Percentiles rank a stretch among this genome's conserved stretches.
phyloP scores from a whole-genome alignment of 1,140 invertebrate genomes.

The Heliconius eleuchia region DNA sequence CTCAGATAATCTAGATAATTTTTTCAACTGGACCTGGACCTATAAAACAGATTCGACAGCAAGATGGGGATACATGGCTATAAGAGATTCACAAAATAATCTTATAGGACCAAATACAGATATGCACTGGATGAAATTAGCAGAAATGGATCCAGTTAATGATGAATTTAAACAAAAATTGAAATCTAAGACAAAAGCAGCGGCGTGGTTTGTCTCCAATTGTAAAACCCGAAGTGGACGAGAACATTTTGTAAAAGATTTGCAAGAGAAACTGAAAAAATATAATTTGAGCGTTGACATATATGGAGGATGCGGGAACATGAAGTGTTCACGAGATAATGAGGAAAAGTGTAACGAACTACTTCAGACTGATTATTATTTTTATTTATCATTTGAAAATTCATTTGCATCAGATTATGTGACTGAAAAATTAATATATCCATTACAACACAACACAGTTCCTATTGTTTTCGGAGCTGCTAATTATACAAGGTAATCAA shows the following conservation, averaged over 20 bases:
- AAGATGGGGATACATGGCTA: constrained; percentile 55
- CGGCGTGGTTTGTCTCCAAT: constrained; percentile 86
- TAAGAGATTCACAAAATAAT: constrained; percentile 51
- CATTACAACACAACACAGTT: constrained; percentile 73
- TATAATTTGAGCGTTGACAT: constrained; percentile 81
- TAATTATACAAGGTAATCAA: constrained; percentile 60
- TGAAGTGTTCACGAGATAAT: constrained; percentile 50
- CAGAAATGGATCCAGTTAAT: constrained; percentile 57
- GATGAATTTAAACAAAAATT: constrained; percentile 55
- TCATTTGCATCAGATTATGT: constrained; percentile 83
- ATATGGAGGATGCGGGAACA: constrained; percentile 85
- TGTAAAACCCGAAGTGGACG: constrained; percentile 82
- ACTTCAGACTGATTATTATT: constrained; percentile 82
- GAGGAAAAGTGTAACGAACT: constrained; percentile 63
- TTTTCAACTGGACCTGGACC: constrained; percentile 85
- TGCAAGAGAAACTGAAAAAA: constrained; percentile 79
- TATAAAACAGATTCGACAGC: constrained; percentile 84
- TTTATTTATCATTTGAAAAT: constrained; percentile 88
- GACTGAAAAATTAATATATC: constrained; percentile 84
- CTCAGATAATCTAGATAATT: constrained; percentile 41
- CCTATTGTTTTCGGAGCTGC: constrained; percentile 82
- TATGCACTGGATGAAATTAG: constrained; percentile 57
- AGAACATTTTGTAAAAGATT: constrained; percentile 81
- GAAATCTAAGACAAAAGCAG: constrained; percentile 69
- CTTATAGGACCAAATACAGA: constrained; percentile 58